phyloP scores from a whole-genome alignment of 1,140 invertebrate genomes.

The Eurosta solidaginis region DNA sequence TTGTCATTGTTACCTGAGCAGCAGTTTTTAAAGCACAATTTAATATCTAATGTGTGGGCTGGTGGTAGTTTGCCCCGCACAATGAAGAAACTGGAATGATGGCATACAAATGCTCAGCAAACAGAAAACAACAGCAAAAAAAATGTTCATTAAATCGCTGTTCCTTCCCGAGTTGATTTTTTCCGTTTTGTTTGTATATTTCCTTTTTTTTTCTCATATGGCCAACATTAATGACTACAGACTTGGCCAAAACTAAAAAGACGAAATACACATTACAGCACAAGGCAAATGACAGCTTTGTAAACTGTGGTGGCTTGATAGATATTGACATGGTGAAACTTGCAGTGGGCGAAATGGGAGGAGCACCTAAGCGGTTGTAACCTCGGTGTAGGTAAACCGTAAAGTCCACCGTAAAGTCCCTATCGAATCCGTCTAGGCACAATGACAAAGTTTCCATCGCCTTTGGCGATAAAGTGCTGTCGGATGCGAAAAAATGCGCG shows the following conservation, averaged over 20 bases:
- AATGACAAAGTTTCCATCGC: too few relatives aligned
- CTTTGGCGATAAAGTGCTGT: too few relatives aligned
- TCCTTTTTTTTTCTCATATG: background rate
- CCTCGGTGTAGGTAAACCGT: too few relatives aligned
- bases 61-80: background rate
- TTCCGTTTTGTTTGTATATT: background rate
- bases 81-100: background rate
- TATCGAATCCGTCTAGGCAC: too few relatives aligned
- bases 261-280: background rate
- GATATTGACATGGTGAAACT: background rate
- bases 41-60: background rate
- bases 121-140: background rate
- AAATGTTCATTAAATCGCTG: background rate
- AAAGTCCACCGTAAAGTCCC: too few relatives aligned
- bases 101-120: background rate
- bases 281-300: background rate
- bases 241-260: conserved; percentile 13
- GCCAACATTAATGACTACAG: background rate
- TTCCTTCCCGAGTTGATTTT: background rate
- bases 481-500: too few relatives aligned
- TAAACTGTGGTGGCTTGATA: background rate
- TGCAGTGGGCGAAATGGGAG: too few relatives aligned
- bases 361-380: too few relatives aligned
- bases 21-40: background rate
- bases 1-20: background rate